Conservation (phyloP, 2,113 vertebrate species). For the Rhabdomys dilectus region DNA sequence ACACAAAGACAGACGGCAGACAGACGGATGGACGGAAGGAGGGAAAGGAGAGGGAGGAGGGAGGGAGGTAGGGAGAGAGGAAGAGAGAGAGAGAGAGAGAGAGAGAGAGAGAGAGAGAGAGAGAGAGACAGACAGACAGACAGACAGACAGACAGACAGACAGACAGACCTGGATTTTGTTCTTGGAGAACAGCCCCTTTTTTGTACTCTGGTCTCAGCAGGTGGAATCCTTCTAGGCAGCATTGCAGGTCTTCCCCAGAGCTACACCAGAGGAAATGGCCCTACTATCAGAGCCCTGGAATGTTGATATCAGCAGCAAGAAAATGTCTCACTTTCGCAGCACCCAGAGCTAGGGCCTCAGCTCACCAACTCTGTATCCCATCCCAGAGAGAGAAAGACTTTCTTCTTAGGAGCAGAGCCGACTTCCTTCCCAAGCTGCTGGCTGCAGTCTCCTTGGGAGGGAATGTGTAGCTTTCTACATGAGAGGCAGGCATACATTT, state of each 20-base stretch:
- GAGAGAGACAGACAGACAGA: neutral
- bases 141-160: neutral
- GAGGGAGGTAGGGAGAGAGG: no score
- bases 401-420: slow-evolving; percentile 43
- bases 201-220: slow-evolving; percentile 44
- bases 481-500: slow-evolving; percentile 72
- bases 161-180: neutral
- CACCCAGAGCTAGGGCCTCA: neutral
- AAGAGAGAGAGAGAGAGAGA: no score
- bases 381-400: neutral
- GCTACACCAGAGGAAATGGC: slow-evolving; percentile 50
- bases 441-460: slow-evolving; percentile 57
- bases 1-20: neutral
- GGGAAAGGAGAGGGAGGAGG: no score
- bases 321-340: neutral
- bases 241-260: slow-evolving; percentile 61
- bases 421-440: slow-evolving; percentile 8
- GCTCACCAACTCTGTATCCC: neutral
- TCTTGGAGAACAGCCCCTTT: neutral
- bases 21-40: no score
- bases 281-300: slow-evolving; percentile 10
- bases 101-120: no score
- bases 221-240: slow-evolving; percentile 59
- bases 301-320: slow-evolving; percentile 67
- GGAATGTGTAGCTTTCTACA: slow-evolving; percentile 63